Base-by-base conservation (phyloP, 1,140 invertebrate genomes). In the Steinernema khuongi region DNA sequence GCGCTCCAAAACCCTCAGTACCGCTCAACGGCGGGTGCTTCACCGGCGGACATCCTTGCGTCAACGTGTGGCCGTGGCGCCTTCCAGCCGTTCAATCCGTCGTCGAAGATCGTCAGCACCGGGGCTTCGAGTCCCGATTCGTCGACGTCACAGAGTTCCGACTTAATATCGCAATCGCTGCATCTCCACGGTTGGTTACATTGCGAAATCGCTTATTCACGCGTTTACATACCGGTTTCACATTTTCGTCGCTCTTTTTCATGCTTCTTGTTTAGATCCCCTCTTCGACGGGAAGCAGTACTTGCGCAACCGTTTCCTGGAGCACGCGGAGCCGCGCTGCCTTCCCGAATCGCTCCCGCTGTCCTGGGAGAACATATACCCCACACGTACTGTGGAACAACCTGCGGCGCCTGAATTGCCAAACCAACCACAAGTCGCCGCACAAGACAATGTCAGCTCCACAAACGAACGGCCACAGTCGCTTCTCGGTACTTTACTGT, bases 401-500 rank as follows among this genome's bases (percentile, higher is more conserved):
- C 68, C 73, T 22, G 69, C 50, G n/a, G n/a, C n/a, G 44, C n/a
- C 68, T 1, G 36, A 71, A 4, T 14, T 44, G 19, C 4, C 50
- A 14, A 2, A 11, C 26, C 73, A 70, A 70, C 68, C 31, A 22
- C 69, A 70, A 74, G 33, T 22, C 1, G 4, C 2, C 17, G 41
- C 43, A 68, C 72, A 74, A 66, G 60, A 71, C 29, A 30, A 19
- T 41, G 29, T 71, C 68, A 67, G 29, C n/a, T 50, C 31, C n/a
- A 19, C 29, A 19, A 33, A 29, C n/a, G 67, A 75, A 41, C 36
- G 32, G 69, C 44, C 29, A 18, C 76, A 77, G 19, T 79, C 78
- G 19, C 78, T 80, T 31, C 71, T 81, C 1, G 74, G 79, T 0
- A 70, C 75, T 31, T 50, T 81, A 26, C 70, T 81, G 14, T 66